A percentile compares a stretch with the other conserved stretches of the same genome.
phyloP scores from a whole-genome alignment of 2,797 vertebrate species.

The Gadopsis bispinosus region DNA sequence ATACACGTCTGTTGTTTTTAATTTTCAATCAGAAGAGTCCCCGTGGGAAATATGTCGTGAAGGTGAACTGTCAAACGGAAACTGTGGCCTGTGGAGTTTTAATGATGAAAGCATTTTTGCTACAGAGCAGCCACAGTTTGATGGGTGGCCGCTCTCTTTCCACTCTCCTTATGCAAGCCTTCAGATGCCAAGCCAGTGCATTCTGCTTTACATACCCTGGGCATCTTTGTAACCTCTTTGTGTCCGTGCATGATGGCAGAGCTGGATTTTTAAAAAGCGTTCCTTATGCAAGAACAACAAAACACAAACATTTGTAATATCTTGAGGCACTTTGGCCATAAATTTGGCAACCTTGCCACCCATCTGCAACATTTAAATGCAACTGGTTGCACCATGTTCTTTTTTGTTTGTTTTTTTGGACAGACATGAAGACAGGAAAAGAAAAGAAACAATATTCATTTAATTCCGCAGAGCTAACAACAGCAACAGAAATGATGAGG shows the following conservation, averaged over 20 bases:
- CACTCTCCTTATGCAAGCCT: background rate
- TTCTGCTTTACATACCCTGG: background rate
- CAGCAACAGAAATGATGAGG: background rate
- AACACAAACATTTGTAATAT: background rate
- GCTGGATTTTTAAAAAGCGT: background rate
- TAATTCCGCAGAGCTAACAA: background rate
- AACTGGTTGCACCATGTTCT: too few relatives aligned
- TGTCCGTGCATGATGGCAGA: background rate
- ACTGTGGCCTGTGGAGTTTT: background rate
- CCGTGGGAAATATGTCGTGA: background rate
- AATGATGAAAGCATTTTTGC: background rate
- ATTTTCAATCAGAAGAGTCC: background rate
- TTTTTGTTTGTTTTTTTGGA: background rate
- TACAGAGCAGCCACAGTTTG: background rate
- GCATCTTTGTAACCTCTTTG: background rate
- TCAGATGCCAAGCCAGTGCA: background rate
- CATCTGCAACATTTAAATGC: background rate
- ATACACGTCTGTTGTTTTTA: background rate
- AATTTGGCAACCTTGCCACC: background rate
- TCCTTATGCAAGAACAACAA: background rate
- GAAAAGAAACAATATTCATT: background rate
- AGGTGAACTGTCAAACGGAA: background rate
- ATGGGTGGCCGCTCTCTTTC: background rate
- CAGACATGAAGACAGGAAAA: background rate
- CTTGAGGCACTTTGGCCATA: background rate